phyloP scores from a whole-genome alignment of 2,797 vertebrate genomes.

The Cyclura pinguis region DNA sequence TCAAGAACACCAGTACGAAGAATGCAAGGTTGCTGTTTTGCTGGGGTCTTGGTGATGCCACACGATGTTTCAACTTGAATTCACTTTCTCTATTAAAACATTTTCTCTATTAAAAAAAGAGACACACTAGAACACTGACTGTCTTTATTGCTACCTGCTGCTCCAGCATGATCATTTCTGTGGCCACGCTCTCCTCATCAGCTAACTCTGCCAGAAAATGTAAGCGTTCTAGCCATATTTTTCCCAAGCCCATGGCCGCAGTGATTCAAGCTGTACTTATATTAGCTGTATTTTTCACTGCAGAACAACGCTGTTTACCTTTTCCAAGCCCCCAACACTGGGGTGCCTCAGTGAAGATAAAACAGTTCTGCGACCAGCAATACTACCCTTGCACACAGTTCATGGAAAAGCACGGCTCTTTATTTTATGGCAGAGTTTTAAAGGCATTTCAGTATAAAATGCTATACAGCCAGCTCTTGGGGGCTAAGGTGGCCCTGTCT shows the following conservation, averaged over 20 bases:
- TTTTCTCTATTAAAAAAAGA: constrained; percentile 65
- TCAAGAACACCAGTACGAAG: constrained; percentile 73
- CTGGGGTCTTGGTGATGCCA: constrained; percentile 75
- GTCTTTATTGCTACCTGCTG: constrained; percentile 71
- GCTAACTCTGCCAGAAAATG: constrained; percentile 73
- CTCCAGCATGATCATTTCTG: constrained; percentile 70
- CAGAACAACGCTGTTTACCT: constrained; percentile 74
- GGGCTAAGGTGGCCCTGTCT: background rate
- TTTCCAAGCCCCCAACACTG: constrained; percentile 66
- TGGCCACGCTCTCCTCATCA: constrained; percentile 69
- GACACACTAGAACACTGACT: constrained; percentile 65
- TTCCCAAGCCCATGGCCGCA: constrained; percentile 69
- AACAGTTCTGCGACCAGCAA: constrained; percentile 58
- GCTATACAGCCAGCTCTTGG: background rate
- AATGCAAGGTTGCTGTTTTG: constrained; percentile 68
- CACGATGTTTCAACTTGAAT: constrained; percentile 78
- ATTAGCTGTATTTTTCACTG: constrained; percentile 81
- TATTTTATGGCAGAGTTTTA: constrained; percentile 57
- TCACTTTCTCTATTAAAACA: constrained; percentile 83
- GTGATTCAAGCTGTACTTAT: constrained; percentile 68
- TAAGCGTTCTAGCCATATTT: constrained; percentile 68
- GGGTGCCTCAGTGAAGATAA: constrained; percentile 56
- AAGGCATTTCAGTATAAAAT: no score
- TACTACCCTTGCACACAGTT: constrained; percentile 75
- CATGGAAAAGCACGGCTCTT: constrained; percentile 65